Conservation (phyloP, 2,888 invertebrate species). For the Eristalis pertinax region DNA sequence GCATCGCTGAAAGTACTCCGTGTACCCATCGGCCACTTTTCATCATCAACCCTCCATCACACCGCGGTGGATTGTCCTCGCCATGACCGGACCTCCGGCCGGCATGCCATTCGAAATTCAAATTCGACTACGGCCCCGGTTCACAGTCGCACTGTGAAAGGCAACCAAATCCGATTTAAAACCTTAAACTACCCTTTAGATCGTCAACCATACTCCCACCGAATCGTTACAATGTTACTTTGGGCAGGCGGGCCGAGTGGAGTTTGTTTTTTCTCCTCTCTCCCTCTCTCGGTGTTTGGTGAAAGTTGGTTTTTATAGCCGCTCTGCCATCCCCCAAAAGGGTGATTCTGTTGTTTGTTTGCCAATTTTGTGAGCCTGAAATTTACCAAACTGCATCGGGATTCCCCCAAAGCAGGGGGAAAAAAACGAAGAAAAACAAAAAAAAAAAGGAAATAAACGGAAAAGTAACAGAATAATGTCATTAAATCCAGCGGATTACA, state of each 20-base stretch:
- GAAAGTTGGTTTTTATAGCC: slow-evolving; percentile 47
- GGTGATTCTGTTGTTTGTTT: slow-evolving; percentile 65
- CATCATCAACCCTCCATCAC: slow-evolving; percentile 59
- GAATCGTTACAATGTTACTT: slow-evolving; percentile 10
- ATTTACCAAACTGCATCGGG: slow-evolving; percentile 60
- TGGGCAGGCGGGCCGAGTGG: neutral
- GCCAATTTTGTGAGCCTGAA: slow-evolving; percentile 65
- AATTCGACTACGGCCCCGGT: slow-evolving; percentile 31
- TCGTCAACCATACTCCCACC: slow-evolving; percentile 7
- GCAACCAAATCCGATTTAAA: slow-evolving; percentile 49
- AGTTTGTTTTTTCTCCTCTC: neutral
- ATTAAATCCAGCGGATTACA: slow-evolving; percentile 70
- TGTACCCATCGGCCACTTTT: slow-evolving; percentile 60
- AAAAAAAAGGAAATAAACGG: neutral
- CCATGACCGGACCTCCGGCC: neutral
- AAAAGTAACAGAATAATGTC: slow-evolving; percentile 62
- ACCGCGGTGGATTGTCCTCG: neutral
- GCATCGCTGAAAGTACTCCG: slow-evolving; percentile 59
- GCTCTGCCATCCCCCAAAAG: slow-evolving; percentile 45
- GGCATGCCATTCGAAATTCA: slow-evolving; percentile 36
- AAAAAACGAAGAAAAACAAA: too few species aligned
- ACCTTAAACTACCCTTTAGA: slow-evolving; percentile 54
- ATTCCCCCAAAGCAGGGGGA: slow-evolving; percentile 5
- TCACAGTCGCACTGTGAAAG: slow-evolving; percentile 15
- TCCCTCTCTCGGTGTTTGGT: slow-evolving; percentile 10